A percentile compares a stretch with the other conserved stretches of the same genome.
These are phyloP conservation scores for Carcina quercana DNA, from an alignment of 2,888 invertebrate species.

Conservation along the genomic window DNA sequence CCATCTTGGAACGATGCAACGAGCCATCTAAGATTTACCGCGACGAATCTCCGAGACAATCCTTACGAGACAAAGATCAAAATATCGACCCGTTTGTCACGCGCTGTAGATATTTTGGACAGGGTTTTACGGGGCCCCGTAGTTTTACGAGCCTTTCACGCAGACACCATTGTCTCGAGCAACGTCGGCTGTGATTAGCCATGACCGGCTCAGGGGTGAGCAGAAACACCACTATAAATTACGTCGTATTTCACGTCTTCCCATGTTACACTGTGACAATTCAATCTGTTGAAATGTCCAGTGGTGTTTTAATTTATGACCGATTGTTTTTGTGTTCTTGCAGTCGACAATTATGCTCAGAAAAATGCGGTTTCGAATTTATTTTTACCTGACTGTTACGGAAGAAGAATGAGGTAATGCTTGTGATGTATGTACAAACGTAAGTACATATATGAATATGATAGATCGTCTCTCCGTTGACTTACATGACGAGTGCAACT, in stretches of 20 bases:
- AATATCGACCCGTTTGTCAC: constrained; percentile 59
- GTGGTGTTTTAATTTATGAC: constrained; percentile 20
- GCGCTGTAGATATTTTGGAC: constrained; percentile 72
- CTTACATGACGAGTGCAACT: too few species aligned
- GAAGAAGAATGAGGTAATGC: too few species aligned
- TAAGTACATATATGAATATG: too few species aligned
- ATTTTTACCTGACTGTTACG: too few species aligned
- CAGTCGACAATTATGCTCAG: too few species aligned
- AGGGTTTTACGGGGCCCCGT: constrained; percentile 52
- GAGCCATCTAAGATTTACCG: constrained; percentile 47
- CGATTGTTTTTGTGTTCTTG: too few species aligned
- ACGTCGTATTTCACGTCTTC: too few species aligned
- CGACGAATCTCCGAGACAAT: constrained; percentile 59
- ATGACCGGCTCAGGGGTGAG: constrained; percentile 37
- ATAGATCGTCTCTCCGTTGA: too few species aligned
- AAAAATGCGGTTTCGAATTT: too few species aligned
- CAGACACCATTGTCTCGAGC: constrained; percentile 56
- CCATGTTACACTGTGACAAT: constrained; percentile 20
- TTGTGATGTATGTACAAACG: too few species aligned
- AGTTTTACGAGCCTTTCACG: constrained; percentile 67
- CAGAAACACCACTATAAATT: too few species aligned
- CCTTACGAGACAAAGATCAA: constrained; percentile 56
- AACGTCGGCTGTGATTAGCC: constrained; percentile 47
- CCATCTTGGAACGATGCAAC: constrained; percentile 24
- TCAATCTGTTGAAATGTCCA: constrained; percentile 21